Conservation (phyloP, 2,888 invertebrate genomes). For the Agrenia bidenticulata region DNA sequence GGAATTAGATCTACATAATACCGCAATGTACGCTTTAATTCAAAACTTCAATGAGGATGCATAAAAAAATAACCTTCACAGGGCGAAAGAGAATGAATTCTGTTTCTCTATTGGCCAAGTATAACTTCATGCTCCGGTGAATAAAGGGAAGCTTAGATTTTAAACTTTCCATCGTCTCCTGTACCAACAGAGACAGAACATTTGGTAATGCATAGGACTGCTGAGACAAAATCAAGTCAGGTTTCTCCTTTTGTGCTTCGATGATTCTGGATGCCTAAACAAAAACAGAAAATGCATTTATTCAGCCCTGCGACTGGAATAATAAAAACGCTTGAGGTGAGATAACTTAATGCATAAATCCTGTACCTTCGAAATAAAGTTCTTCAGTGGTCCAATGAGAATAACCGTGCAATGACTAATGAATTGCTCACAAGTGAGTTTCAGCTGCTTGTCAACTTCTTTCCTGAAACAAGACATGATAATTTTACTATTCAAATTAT, state of each 20-base stretch:
- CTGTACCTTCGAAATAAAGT: slow-evolving; percentile 71
- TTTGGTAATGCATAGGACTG: slow-evolving; percentile 52
- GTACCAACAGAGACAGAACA: slow-evolving; percentile 49
- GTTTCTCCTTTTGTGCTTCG: slow-evolving; percentile 70
- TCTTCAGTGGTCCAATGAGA: slow-evolving; percentile 72
- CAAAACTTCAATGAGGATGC: not conserved
- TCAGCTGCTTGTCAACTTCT: slow-evolving; percentile 90
- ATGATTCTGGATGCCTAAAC: slow-evolving; percentile 61
- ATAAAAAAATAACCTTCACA: slow-evolving; percentile 67
- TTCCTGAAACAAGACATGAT: slow-evolving; percentile 67
- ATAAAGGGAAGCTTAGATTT: slow-evolving; percentile 76
- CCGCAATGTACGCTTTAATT: not conserved
- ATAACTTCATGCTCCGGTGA: slow-evolving; percentile 89
- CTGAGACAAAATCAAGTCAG: slow-evolving; percentile 50
- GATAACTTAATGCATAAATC: slow-evolving; percentile 19
- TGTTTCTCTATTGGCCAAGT: slow-evolving; percentile 93
- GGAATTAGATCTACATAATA: not conserved
- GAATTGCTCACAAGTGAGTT: slow-evolving; percentile 83
- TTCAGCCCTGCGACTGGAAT: slow-evolving; percentile 5
- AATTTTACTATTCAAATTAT: too few species aligned
- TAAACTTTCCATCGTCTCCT: slow-evolving; percentile 57
- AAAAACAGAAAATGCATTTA: slow-evolving; percentile 20
- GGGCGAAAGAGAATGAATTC: slow-evolving; percentile 95
- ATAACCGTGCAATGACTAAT: slow-evolving; percentile 76
- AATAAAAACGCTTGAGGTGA: not conserved